phyloP scores from a whole-genome alignment of 2,797 vertebrate species.

The Pteropus rufus region DNA sequence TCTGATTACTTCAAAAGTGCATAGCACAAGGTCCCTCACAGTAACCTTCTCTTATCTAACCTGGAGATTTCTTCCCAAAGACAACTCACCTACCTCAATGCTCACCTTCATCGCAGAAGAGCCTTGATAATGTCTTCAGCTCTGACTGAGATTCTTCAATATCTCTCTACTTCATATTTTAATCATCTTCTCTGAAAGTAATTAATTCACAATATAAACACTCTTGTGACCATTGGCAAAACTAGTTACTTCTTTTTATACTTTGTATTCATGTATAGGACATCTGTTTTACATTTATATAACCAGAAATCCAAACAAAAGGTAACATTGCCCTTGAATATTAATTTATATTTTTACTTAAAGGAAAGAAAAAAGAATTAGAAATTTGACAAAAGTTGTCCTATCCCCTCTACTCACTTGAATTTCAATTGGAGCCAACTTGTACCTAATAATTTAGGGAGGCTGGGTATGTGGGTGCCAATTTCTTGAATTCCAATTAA shows the following conservation, averaged over 20 bases:
- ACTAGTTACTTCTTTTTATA: neutral
- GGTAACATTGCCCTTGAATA: neutral
- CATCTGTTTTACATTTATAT: neutral
- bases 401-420: neutral
- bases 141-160: neutral
- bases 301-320: neutral
- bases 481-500: constrained; percentile 27
- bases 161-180: neutral
- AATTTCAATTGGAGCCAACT: neutral
- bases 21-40: neutral
- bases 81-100: neutral
- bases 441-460: neutral
- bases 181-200: neutral
- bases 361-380: neutral
- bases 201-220: neutral
- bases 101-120: neutral
- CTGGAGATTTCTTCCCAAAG: neutral
- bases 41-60: neutral
- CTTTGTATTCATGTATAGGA: neutral
- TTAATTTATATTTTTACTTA: neutral
- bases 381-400: neutral
- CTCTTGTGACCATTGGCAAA: neutral
- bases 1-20: neutral
- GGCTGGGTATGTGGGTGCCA: neutral
- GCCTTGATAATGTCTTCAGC: neutral